phyloP scores from a whole-genome alignment of 2,888 invertebrate genomes.

The Oligia strigilis region DNA sequence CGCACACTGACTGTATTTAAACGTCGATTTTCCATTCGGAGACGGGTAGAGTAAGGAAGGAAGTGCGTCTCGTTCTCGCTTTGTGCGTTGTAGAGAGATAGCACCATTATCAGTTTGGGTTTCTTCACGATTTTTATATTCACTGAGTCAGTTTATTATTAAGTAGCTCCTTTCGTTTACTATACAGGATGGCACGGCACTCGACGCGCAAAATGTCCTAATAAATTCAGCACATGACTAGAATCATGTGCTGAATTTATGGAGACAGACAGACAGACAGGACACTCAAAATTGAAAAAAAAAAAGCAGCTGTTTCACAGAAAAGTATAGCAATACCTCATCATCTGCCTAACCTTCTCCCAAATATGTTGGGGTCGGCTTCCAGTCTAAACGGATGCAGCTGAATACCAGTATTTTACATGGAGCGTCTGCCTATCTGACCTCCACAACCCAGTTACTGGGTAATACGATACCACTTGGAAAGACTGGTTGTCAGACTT shows the following conservation, averaged over 20 bases:
- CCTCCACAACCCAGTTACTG: no score
- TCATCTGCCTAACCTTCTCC: no score
- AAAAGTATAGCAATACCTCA: no score
- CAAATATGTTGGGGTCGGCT: no score
- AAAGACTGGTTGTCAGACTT: no score
- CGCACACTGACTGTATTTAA: conserved; percentile 34
- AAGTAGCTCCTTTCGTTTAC: background rate
- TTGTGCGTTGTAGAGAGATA: conserved; percentile 15
- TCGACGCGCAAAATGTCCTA: background rate
- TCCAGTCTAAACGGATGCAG: no score
- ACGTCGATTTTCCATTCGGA: conserved; percentile 32
- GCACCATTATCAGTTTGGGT: conserved; percentile 4
- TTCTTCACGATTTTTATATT: conserved; percentile 13
- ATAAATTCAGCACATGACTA: background rate
- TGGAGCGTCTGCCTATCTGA: no score
- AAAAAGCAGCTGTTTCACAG: no score
- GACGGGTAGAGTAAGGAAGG: conserved; percentile 16
- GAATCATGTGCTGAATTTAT: no score
- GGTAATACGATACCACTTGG: no score
- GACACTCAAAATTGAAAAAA: background rate
- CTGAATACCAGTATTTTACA: no score
- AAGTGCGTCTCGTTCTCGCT: conserved; percentile 3
- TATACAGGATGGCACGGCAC: background rate
- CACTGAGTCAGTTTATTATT: conserved; percentile 11
- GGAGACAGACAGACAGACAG: no score